Base-by-base conservation (phyloP, 2,797 vertebrate species). In the Poeciliopsis gracilis region DNA sequence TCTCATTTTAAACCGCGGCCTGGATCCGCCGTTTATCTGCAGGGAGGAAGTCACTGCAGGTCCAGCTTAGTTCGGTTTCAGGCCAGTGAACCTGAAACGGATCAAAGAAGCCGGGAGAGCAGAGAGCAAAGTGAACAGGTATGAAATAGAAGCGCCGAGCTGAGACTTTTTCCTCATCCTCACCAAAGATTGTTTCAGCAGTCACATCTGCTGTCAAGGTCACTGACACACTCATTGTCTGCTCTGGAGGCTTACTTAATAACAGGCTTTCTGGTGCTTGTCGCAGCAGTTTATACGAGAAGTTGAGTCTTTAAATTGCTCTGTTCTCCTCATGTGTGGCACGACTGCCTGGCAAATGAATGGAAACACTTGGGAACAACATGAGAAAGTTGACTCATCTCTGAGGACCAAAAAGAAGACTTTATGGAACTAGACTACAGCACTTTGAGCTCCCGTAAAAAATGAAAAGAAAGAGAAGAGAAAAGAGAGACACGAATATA, bases 211-310 rank as follows among this genome's bases (percentile, higher is more conserved):
- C 69, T 77, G 15, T 77, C 72, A 33, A 59, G 45, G 33, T 33
- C 41, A n/a, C 9, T 72, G 28, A 43, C 63, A 33, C 67, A 71
- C n/a, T 74, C 23, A 57, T 73, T 7, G 41, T 47, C 11, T 49
- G 16, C 20, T 46, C 30, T 45, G 53, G 30, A 53, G 57, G n/a
- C 23, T 78, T 63, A 49, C 71, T 38, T 36, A 78, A 69, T 75
- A 77, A 72, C 45, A 74, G 41, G 51, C 53, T 47, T 70, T 67
- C 55, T 71, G 30, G 33, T 41, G 79, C 77, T 77, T 80, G 45
- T 84, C 80, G 49, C 70, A 69, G 76, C 75, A 43, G 46, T 80
- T 72, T 41, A 46, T 71, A 47, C 61, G 15, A 49, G 73, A 49
- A 75, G n/a, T 72, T 4, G 43, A 1, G 0, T 47, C 73, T 77